Base-by-base conservation (phyloP, 2,888 invertebrate genomes). In the Timema cristinae region DNA sequence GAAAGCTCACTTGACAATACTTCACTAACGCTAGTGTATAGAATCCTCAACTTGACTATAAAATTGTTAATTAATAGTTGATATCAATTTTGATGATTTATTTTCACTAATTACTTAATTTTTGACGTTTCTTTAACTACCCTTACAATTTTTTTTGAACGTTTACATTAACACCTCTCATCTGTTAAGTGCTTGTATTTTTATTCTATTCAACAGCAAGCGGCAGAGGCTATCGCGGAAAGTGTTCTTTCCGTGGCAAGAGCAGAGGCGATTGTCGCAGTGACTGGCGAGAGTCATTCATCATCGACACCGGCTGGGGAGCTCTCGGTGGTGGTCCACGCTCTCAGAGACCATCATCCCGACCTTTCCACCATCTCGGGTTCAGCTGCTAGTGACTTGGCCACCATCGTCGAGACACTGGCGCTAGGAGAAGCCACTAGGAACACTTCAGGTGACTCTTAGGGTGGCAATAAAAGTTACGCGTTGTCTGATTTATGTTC, bases 211-310 rank as follows among this genome's bases (percentile, higher is more conserved):
- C 32, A 32, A 51, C 79, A 87, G 85, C 90, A 93, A 84, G 93
- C 95, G 5, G 92, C 94, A 11, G 95, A 95, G 81, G 93, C 94
- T 70, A 91, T 96, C 78, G 92, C 95, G 5, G 95, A 95, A 83
- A 91, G 89, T 79, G 90, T 93, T 59, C 83, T 93, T 75, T 89
- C 90, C 66, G 88, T 90, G 68, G 90, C 90, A 16, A 88, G 89
- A 76, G 88, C 90, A 6, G 91, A 91, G 80, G 90, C 91, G 68
- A 85, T 89, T 50, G 87, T 88, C 15, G 87, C 88, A 13, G 83
- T 82, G 47, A 83, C 82, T 59, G 81, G 82, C 50, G 76, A 77
- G 67, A 75, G 68, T 50, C 76, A 77, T 68, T 73, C 73, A 59
- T 71, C 75, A 59, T 75, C 75, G 6, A 71, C 75, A 13, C 75